phyloP scores from a whole-genome alignment of 2,113 vertebrate genomes.

The Paramisgurnus dabryanus region DNA sequence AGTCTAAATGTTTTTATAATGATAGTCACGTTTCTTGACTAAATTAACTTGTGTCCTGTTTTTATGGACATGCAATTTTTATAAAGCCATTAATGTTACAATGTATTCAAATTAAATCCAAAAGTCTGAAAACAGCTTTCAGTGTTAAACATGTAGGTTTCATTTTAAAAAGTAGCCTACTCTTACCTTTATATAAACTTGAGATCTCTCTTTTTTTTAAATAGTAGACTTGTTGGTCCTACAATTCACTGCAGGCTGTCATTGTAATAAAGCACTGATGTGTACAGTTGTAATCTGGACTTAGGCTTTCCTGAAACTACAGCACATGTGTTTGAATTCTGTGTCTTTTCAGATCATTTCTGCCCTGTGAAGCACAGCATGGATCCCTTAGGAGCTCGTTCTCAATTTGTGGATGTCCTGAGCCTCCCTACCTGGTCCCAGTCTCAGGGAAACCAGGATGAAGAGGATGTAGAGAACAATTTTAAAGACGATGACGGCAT shows the following conservation, averaged over 20 bases:
- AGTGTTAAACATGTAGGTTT: neutral
- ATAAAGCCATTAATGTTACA: neutral
- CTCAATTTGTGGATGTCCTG: conserved; percentile 89
- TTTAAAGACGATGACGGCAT: conserved; percentile 47
- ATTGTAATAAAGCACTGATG: neutral
- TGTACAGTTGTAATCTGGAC: neutral
- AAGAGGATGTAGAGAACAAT: conserved; percentile 49
- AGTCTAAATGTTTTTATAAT: neutral
- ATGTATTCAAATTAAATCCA: too few relatives aligned
- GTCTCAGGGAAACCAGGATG: conserved; percentile 60
- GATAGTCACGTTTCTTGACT: conserved; percentile 22
- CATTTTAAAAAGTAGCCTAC: too few relatives aligned
- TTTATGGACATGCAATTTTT: neutral
- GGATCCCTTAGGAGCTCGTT: conserved; percentile 97
- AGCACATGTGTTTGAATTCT: neutral
- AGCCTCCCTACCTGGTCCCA: conserved; percentile 82
- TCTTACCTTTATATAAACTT: too few relatives aligned
- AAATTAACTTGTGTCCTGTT: neutral
- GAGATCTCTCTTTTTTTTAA: neutral
- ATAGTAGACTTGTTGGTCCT: neutral
- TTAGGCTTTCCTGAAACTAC: neutral
- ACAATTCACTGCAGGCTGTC: neutral
- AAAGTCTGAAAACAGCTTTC: too few relatives aligned
- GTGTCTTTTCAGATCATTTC: conserved; percentile 17
- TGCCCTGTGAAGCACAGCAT: conserved; percentile 66